Conservation (phyloP, 2,888 invertebrate genomes). For the Opisthograptis luteolata region DNA sequence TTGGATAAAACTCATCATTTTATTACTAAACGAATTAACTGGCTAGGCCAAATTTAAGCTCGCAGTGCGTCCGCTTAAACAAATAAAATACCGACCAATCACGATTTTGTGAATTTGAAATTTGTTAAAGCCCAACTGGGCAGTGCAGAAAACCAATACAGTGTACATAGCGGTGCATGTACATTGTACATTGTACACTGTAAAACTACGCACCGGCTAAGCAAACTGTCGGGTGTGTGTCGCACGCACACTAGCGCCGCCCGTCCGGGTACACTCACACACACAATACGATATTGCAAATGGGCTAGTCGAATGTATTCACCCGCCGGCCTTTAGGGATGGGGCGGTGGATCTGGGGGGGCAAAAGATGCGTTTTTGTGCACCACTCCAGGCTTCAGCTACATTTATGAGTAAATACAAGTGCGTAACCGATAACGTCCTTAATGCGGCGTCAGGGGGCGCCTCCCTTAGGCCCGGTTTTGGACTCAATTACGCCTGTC, state of each 20-base stretch:
- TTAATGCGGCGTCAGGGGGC: conserved; percentile 44
- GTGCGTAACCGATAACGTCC: conserved; percentile 75
- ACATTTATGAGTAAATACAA: conserved; percentile 77
- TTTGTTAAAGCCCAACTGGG: conserved; percentile 76
- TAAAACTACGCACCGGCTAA: conserved; percentile 81
- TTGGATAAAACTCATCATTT: conserved; percentile 75
- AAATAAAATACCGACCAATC: conserved; percentile 82
- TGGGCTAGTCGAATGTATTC: conserved; percentile 84
- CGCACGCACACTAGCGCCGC: conserved; percentile 47
- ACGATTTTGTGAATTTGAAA: conserved; percentile 84
- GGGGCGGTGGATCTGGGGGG: conserved; percentile 55
- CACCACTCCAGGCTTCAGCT: conserved; percentile 70
- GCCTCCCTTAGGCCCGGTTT: conserved; percentile 41
- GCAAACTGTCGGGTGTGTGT: conserved; percentile 66
- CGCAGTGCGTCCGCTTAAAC: conserved; percentile 69
- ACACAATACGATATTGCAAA: conserved; percentile 82
- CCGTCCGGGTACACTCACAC: conserved; percentile 63
- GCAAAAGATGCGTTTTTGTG: conserved; percentile 82
- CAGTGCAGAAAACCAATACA: conserved; percentile 82
- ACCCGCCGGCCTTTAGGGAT: conserved; percentile 65
- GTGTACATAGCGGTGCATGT: conserved; percentile 50
- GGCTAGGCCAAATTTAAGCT: conserved; percentile 67
- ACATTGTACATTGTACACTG: conserved; percentile 49
- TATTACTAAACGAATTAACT: conserved; percentile 77
- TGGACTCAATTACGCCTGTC: conserved; percentile 52